Conservation (phyloP, 2,797 vertebrate genomes). For the Gambelia wislizenii region DNA sequence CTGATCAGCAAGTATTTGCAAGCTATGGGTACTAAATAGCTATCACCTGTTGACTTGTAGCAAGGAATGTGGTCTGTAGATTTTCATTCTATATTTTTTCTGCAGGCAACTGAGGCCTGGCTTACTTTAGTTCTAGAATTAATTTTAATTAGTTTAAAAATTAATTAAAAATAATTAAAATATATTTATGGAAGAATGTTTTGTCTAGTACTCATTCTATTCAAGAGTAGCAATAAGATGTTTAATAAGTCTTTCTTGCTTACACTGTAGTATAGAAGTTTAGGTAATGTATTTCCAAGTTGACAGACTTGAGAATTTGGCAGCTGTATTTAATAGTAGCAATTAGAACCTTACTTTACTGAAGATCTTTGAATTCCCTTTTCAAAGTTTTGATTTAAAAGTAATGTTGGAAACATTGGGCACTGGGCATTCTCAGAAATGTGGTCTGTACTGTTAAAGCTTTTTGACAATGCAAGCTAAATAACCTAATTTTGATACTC, state of each 20-base stretch:
- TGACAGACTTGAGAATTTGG: neutral
- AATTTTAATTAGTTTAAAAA: no score
- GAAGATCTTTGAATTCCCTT: slow-evolving; percentile 59
- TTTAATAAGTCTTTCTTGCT: no score
- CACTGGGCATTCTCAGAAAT: slow-evolving; percentile 45
- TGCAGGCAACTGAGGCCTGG: no score
- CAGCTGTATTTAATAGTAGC: slow-evolving; percentile 39
- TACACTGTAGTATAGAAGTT: neutral
- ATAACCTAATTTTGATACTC: slow-evolving; percentile 44
- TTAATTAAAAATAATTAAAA: neutral
- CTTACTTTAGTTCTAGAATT: neutral
- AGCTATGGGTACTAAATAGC: neutral
- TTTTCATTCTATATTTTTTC: neutral
- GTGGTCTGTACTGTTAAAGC: slow-evolving; percentile 50
- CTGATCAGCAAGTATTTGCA: neutral
- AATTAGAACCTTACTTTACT: slow-evolving; percentile 51
- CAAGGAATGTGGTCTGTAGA: neutral
- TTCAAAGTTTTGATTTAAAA: slow-evolving; percentile 58
- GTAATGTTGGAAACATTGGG: slow-evolving; percentile 49
- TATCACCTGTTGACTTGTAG: neutral
- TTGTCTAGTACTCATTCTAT: neutral
- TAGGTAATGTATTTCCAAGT: neutral
- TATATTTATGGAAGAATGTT: neutral
- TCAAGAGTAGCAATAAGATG: neutral
- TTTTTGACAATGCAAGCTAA: slow-evolving; percentile 61